Base-by-base conservation (phyloP, 2,888 invertebrate genomes). In the Leptarthrus brevirostris region DNA sequence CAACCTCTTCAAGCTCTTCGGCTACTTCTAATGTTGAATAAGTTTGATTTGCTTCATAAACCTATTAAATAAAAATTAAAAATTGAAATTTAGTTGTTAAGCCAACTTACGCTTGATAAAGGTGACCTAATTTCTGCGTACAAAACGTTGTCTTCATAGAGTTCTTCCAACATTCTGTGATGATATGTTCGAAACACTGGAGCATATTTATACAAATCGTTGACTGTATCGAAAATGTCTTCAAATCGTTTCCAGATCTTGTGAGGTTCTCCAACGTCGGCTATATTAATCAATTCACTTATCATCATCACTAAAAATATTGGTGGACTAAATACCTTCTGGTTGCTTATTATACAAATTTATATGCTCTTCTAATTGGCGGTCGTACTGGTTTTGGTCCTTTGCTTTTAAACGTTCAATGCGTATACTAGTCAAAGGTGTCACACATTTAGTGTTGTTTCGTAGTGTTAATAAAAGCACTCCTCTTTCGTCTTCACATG, bases 81-180 rank as follows among this genome's bases (percentile, higher is more conserved):
- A 36, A 24, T n/a, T n/a, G 53, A 22, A 8, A 6, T 10, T 53
- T n/a, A 18, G n/a, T 20, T 53, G 16, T 10, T 20, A 53, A 34
- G 2, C 34, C n/a, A n/a, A 34, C 36, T 72, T 76, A 84, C 81
- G 18, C 84, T 80, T 30, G 87, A 86, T 12, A 90, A 81, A 0
- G 87, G 87, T 0, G 88, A 84, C 73, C 91, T 83, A 10, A 91
- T 80, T 80, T 91, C 91, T 0, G 89, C 82, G 77, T 90, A 91
- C 77, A 88, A 85, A 2, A 91, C 86, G 77, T 90, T 90, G 79
- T 91, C 91, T 20, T 87, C 86, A 74, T 88, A 86, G n/a, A 90
- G 81, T 77, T 90, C 89, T 72, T 86, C 81, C 12, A 91, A 82
- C 20, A 87, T 81, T 56, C 87, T 86, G 54, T 87, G 87, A 74